Percentiles rank a stretch among this genome's conserved stretches.
phyloP scores from a whole-genome alignment of 2,113 vertebrate genomes.

The Actenoides hombroni region DNA sequence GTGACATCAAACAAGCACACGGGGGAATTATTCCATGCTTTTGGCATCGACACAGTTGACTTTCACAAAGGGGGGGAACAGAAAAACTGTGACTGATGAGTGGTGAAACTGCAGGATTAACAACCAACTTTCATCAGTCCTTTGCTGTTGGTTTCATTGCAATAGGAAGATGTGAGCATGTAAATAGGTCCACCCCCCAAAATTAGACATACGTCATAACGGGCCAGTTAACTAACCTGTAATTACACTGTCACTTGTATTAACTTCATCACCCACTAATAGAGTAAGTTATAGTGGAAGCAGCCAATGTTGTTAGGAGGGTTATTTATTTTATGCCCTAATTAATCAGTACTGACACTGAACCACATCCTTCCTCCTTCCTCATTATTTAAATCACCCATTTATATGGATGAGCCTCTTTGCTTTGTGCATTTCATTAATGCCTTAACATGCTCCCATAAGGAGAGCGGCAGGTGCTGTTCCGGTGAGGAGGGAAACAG shows the following conservation, averaged over 20 bases:
- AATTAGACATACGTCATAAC: constrained; percentile 51
- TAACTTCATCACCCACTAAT: constrained; percentile 78
- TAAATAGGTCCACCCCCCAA: not conserved
- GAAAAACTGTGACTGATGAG: not conserved
- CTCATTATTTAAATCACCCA: constrained; percentile 93
- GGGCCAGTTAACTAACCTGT: constrained; percentile 73
- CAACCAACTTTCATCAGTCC: not conserved
- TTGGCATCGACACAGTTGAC: not conserved
- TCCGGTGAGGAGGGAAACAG: constrained; percentile 74
- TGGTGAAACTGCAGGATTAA: constrained; percentile 4
- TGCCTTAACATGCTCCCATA: constrained; percentile 84
- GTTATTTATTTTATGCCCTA: constrained; percentile 88
- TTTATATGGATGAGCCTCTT: constrained; percentile 87
- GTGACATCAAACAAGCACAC: constrained; percentile 73
- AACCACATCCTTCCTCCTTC: constrained; percentile 90
- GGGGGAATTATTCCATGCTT: constrained; percentile 45
- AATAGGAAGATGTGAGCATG: not conserved
- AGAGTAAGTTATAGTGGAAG: constrained; percentile 77
- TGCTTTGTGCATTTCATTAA: constrained; percentile 89
- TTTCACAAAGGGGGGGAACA: not conserved
- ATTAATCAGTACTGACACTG: constrained; percentile 93
- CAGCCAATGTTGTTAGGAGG: constrained; percentile 72
- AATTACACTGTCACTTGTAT: constrained; percentile 80
- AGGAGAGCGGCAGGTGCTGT: constrained; percentile 72
- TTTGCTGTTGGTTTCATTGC: not conserved